These are phyloP conservation scores for Sarcophaga peregrina DNA, from an alignment of 1,140 invertebrate genomes.

Conservation along the genomic window DNA sequence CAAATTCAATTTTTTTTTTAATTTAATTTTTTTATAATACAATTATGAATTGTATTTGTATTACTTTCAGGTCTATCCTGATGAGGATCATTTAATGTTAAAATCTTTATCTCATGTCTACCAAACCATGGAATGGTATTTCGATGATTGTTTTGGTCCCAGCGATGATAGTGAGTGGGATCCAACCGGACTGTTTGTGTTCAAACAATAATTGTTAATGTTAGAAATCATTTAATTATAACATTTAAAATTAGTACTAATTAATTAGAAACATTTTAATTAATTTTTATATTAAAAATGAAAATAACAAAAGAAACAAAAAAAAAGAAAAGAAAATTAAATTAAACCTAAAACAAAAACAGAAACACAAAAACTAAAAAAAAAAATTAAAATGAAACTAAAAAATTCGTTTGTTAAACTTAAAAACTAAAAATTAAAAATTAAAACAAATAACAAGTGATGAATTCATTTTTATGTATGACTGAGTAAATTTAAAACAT, in stretches of 20 bases:
- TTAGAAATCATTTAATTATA: constrained; percentile 39
- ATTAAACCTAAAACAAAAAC: neutral
- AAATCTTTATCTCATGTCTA: constrained; percentile 81
- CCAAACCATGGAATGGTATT: constrained; percentile 85
- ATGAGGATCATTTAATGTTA: constrained; percentile 80
- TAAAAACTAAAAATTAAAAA: constrained; percentile 16
- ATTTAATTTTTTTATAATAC: neutral
- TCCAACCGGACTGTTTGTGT: constrained; percentile 65
- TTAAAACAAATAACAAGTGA: constrained; percentile 31
- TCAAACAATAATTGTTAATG: constrained; percentile 63
- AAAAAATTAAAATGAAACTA: neutral
- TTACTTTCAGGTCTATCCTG: constrained; percentile 80
- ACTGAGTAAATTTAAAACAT: constrained; percentile 38
- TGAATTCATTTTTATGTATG: constrained; percentile 41
- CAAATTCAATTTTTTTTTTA: neutral
- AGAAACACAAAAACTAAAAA: neutral
- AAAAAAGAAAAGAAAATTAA: neutral
- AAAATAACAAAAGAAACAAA: neutral
- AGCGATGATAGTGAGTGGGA: constrained; percentile 80
- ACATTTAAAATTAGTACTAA: constrained; percentile 33
- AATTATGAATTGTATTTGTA: too few relatives aligned
- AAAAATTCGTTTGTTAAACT: neutral
- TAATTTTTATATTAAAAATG: constrained; percentile 40
- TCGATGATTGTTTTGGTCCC: constrained; percentile 83
- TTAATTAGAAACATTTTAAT: constrained; percentile 38